Percentiles rank a stretch among this genome's conserved stretches.
Conservation (phyloP, 2,113 vertebrate genomes). For the Cichladusa arquata region DNA sequence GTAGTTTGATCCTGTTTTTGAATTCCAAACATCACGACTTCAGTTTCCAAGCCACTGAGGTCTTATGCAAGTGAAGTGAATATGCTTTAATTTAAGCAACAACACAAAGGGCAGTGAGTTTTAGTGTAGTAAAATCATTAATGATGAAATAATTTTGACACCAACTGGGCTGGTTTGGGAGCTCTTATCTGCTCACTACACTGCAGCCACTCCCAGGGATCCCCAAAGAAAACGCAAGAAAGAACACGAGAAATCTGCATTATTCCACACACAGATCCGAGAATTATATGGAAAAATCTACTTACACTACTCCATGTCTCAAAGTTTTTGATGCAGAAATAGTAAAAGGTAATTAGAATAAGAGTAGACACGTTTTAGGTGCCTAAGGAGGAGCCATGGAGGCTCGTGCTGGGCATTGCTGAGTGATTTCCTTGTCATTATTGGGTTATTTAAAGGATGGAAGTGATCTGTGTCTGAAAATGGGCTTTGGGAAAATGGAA, state of each 20-base stretch:
- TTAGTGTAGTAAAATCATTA: background rate
- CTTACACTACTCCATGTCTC: fast-evolving
- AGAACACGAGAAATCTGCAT: fast-evolving
- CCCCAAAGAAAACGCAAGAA: background rate
- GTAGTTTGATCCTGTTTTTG: background rate
- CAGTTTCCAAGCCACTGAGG: background rate
- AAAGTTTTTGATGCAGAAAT: background rate
- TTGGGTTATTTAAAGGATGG: background rate
- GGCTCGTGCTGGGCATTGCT: background rate
- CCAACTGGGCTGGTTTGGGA: background rate
- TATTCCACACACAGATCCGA: background rate
- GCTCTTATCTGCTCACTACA: background rate
- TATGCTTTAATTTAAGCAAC: background rate
- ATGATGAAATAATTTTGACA: background rate
- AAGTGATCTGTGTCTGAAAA: background rate
- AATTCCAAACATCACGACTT: background rate
- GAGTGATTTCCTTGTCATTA: background rate
- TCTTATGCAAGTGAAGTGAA: background rate
- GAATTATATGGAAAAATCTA: background rate
- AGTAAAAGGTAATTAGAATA: background rate
- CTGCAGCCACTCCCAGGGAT: background rate
- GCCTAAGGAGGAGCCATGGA: background rate
- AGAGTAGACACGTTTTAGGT: fast-evolving
- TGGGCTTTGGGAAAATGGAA: background rate
- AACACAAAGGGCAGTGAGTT: background rate